Base-by-base conservation (phyloP, 2,797 vertebrate genomes). In the Coregonus suidteri region DNA sequence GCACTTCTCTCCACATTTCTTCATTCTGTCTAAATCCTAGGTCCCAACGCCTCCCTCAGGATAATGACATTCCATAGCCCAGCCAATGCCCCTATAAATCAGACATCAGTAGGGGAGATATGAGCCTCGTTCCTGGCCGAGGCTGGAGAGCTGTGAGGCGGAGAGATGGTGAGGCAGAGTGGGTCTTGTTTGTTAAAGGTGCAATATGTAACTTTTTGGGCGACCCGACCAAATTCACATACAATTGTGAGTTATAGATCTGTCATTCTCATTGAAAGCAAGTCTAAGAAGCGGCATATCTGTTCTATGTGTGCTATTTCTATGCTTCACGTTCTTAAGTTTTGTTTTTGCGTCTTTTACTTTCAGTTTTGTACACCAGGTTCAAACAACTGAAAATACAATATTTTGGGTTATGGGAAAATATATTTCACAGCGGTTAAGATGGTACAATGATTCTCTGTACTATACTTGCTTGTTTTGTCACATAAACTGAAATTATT, bases 21-120 rank as follows among this genome's bases (percentile, higher is more conserved):
- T 20, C 18, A 31, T 53, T 53, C 30, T 14, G 35, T 65, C 47
- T 51, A 74, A 74, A 62, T 30, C 74, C 25, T 41, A 41, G 66
- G n/a, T 68, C 51, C n/a, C 77, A 51, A 41, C 7, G 15, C 53
- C 71, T 65, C 71, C 25, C 14, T 3, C 18, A 5, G 34, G 41
- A 52, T 64, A 72, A 64, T 77, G 69, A 30, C 25, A 37, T 41
- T 16, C 35, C 37, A 18, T 77, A 14, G 51, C 37, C 41, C 75
- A 41, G 25, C 20, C 75, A 34, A 25, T 15, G 56, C 18, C 31
- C 68, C 51, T 54, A 54, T 41, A 54, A 70, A 69, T 76, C 66
- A 53, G 15, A 69, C 25, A 9, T 4, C 1, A 31, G 31, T 35
- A 37, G 6, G 14, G 31, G 47, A 72, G 71, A 66, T 31, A 64